Evolutionary conservation across 53 echinoderm and acorn worm species (phyloP).

Genomic region (Paracentrotus lividus): DNA sequence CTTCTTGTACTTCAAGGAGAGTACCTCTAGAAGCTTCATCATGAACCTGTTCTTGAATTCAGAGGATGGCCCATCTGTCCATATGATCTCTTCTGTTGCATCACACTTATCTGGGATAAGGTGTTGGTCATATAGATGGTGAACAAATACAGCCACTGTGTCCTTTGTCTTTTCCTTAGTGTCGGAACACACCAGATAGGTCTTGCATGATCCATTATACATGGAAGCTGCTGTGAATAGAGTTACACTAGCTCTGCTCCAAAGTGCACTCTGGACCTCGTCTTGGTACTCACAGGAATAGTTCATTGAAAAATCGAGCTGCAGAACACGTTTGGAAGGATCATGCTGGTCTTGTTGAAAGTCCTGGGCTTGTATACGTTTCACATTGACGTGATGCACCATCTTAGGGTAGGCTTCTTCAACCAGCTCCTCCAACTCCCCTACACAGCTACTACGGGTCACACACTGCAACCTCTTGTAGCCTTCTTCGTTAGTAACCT

Average conservation of each 20-base stretch:
- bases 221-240: constrained; percentile 38
- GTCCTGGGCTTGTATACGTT: constrained; percentile 3
- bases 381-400: constrained; percentile 40
- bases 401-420: not conserved
- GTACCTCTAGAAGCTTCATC: constrained; percentile 25
- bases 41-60: constrained; percentile 66
- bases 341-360: constrained; percentile 39
- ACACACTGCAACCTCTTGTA: constrained; percentile 27
- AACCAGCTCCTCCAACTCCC: constrained; percentile 59
- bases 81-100: not conserved
- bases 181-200: constrained; percentile 53
- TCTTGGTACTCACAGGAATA: constrained; percentile 68
- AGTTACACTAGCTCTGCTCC: constrained; percentile 10
- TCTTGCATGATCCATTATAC: constrained; percentile 16
- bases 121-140: not conserved
- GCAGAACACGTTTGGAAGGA: not conserved
- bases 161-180: constrained; percentile 67
- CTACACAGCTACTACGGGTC: constrained; percentile 7
- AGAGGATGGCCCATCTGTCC: constrained; percentile 62
- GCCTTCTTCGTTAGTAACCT: not conserved
- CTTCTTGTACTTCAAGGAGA: constrained; percentile 11
- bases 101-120: not conserved
- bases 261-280: constrained; percentile 61
- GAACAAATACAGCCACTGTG: constrained; percentile 43
- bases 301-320: constrained; percentile 66